Conservation (phyloP, 2,113 vertebrate genomes). For the Lepus americanus region DNA sequence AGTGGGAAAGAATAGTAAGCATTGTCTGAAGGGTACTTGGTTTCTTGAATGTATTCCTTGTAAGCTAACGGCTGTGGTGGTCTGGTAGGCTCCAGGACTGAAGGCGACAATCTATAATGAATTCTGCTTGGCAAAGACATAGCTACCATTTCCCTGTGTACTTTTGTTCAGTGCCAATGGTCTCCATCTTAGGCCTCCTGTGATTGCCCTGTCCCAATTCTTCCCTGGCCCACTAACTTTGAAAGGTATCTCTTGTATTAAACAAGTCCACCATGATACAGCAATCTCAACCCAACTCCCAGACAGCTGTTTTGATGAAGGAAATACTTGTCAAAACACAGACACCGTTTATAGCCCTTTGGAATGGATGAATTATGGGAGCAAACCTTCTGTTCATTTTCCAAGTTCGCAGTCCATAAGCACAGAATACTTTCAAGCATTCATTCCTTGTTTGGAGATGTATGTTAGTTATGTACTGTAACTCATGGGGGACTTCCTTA, state of each 20-base stretch:
- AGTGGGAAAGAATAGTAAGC: slow-evolving; percentile 65
- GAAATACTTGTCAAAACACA: slow-evolving; percentile 75
- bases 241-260: slow-evolving; percentile 58
- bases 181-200: slow-evolving; percentile 31
- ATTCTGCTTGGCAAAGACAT: slow-evolving; percentile 29
- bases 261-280: background rate
- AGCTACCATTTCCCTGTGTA: slow-evolving; percentile 45
- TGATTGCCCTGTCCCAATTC: background rate
- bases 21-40: slow-evolving; percentile 62
- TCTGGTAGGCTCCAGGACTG: slow-evolving; percentile 57
- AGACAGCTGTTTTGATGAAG: slow-evolving; percentile 68
- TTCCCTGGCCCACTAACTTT: background rate
- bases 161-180: slow-evolving; percentile 75
- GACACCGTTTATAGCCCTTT: slow-evolving; percentile 62
- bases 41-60: slow-evolving; percentile 69
- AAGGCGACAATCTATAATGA: slow-evolving; percentile 62
- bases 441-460: slow-evolving; percentile 28
- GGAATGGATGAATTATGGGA: slow-evolving; percentile 46
- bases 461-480: slow-evolving; percentile 43
- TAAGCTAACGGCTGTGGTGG: slow-evolving; percentile 64
- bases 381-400: slow-evolving; percentile 45
- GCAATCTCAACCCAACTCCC: slow-evolving; percentile 61
- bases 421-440: slow-evolving; percentile 27
- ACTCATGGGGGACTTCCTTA: slow-evolving; percentile 21
- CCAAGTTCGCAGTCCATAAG: slow-evolving; percentile 20